phyloP scores from a whole-genome alignment of 2,113 vertebrate genomes.

The Grus americana region DNA sequence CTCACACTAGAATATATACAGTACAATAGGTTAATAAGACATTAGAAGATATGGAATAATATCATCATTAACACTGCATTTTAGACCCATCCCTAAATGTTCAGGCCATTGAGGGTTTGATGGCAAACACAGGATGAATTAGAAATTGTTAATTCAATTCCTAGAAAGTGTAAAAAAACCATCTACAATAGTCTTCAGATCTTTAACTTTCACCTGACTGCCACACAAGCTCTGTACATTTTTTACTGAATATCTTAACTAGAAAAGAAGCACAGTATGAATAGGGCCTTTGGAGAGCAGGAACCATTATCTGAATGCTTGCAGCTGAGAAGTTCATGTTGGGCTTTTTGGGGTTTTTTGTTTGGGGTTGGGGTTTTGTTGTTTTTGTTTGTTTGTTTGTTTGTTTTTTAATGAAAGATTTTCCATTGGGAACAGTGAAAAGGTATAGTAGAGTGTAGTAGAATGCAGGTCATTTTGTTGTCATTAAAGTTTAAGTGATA shows the following conservation, averaged over 20 bases:
- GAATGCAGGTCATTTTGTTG: neutral
- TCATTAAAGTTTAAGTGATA: neutral
- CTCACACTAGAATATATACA: neutral
- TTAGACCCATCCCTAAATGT: neutral
- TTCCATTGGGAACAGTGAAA: neutral
- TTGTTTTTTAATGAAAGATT: neutral
- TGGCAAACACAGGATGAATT: neutral
- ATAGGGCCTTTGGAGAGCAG: neutral
- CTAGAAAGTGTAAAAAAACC: neutral
- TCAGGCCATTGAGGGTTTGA: neutral
- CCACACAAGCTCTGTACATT: neutral
- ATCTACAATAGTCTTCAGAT: neutral
- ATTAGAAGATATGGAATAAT: neutral
- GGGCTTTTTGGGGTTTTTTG: neutral
- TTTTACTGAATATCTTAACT: neutral
- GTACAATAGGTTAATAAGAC: neutral
- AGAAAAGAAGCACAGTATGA: neutral
- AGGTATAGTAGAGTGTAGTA: accelerated
- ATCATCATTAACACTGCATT: neutral
- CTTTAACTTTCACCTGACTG: neutral
- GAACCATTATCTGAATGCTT: neutral
- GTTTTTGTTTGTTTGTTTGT: too few relatives aligned
- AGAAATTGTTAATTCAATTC: neutral
- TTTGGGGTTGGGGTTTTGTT: too few relatives aligned
- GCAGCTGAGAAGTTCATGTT: neutral